phyloP scores from a whole-genome alignment of 2,888 invertebrate species.

The Miltochrista miniata region DNA sequence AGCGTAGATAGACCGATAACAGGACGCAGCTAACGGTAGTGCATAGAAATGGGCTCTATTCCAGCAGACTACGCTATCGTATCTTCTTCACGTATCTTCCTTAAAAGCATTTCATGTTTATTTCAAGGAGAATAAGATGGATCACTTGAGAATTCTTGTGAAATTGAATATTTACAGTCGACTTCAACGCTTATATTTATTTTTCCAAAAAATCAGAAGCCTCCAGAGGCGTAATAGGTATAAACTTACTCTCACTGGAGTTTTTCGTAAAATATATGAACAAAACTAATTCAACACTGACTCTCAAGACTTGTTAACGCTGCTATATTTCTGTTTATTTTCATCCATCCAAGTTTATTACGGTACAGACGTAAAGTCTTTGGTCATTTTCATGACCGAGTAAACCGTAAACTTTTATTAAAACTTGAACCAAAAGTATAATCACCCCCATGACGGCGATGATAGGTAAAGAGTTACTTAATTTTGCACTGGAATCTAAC shows the following conservation, averaged over 20 bases:
- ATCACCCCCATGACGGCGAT: constrained; percentile 15
- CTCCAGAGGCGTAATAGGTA: too few species aligned
- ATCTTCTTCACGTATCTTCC: constrained; percentile 38
- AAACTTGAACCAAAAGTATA: constrained; percentile 2
- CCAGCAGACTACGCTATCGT: constrained; percentile 32
- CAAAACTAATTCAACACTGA: too few species aligned
- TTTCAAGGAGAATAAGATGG: constrained; percentile 17
- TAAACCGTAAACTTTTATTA: too few species aligned
- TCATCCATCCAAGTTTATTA: constrained; percentile 6
- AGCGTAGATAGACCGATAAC: constrained; percentile 39
- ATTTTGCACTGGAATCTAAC: constrained; percentile 57
- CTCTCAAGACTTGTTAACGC: too few species aligned
- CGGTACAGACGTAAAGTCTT: neutral
- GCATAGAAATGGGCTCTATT: constrained; percentile 43
- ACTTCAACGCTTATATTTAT: too few species aligned
- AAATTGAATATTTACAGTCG: constrained; percentile 6
- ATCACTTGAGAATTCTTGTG: neutral
- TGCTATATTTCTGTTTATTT: too few species aligned
- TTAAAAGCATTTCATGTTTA: constrained; percentile 37
- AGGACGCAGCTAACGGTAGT: constrained; percentile 19
- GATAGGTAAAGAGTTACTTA: constrained; percentile 44
- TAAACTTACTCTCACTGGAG: too few species aligned
- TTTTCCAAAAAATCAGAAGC: too few species aligned
- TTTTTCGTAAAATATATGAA: too few species aligned
- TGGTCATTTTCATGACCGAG: too few species aligned